Evolutionary conservation across 2,113 vertebrate species (phyloP), one percentile per base, ranked within the genome.

Genomic region (Parus major): DNA sequence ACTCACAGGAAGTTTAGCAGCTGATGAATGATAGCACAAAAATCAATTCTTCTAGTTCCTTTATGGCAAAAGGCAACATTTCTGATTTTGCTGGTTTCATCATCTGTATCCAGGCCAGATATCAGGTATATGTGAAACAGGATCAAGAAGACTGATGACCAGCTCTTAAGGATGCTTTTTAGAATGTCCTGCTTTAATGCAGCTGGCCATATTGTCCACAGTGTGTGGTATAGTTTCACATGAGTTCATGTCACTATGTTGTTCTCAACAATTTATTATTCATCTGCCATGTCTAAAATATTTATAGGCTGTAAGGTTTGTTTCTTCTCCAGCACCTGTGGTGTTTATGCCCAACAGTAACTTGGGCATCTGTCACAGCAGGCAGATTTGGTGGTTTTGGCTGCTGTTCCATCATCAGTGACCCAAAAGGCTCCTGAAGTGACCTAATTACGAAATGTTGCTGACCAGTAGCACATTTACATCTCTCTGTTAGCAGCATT

Each of bases 241-340:
- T 94, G 95, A 96, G 78, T 95, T 95, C 82, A 77, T 86, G 96
- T 94, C 94, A 93, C 89, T 97, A 36, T 88, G 90, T 85, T 94
- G 73, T 93, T 97, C 94, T 95, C 61, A 35, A 35, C 73, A 56
- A 95, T 95, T 98, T 97, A 95, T 95, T 95, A 95, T 97, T 97
- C 87, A 97, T 94, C 88, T 97, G 88, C 68, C 47, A 83, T 9
- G 69, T 42, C 91, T 97, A 49, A 97, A 97, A 95, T 95, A 95
- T 96, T 96, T 90, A 86, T 93, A 66, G 95, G 60, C 81, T 83
- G 82, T 90, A 81, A 87, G 73, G 89, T 95, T 82, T 95, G 55
- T 56, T 95, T 96, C 60, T 95, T 89, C 73, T 55, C 63, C 73
- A 90, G 90, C 72, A 96, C 92, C 80, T 91, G 88, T 73, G 70